Evolutionary conservation across 1,140 invertebrate genomes (phyloP).

Genomic region (Proctacanthus coquilletti): DNA sequence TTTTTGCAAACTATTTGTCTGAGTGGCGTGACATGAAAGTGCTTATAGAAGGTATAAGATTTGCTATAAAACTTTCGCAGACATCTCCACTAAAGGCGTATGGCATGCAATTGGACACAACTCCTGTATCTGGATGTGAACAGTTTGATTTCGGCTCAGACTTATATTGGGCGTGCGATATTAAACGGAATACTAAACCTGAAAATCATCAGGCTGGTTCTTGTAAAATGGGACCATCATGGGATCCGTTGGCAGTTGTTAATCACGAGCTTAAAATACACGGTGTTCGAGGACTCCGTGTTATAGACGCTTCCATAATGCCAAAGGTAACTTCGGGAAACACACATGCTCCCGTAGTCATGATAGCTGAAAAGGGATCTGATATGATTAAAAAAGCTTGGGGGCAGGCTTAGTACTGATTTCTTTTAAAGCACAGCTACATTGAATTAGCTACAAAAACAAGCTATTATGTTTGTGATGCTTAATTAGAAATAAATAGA

Average conservation of each 20-base stretch:
- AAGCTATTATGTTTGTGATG: too few species aligned
- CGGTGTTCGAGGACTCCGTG: slow-evolving; percentile 36
- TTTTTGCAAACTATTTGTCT: slow-evolving; percentile 70
- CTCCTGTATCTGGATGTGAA: slow-evolving; percentile 54
- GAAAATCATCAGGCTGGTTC: slow-evolving; percentile 73
- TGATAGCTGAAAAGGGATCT: slow-evolving; percentile 49
- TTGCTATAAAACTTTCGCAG: slow-evolving; percentile 49
- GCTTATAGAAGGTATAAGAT: slow-evolving; percentile 59
- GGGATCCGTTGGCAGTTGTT: slow-evolving; percentile 39
- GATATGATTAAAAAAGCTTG: slow-evolving; percentile 49
- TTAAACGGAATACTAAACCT: slow-evolving; percentile 54
- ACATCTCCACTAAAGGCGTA: slow-evolving; percentile 49
- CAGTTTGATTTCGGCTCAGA: slow-evolving; percentile 54
- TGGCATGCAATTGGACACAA: slow-evolving; percentile 53
- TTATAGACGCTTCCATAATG: slow-evolving; percentile 49
- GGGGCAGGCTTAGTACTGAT: too few species aligned
- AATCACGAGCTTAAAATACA: slow-evolving; percentile 37
- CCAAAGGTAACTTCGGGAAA: slow-evolving; percentile 45
- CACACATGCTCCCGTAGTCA: slow-evolving; percentile 44
- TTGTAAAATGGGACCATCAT: slow-evolving; percentile 42
- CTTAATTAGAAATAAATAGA: too few species aligned
- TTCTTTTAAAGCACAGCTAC: too few species aligned
- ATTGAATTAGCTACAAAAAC: too few species aligned
- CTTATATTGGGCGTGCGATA: slow-evolving; percentile 66
- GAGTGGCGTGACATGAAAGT: slow-evolving; percentile 56